Evolutionary conservation across 2,113 vertebrate species (phyloP), one percentile per base, ranked within the genome.

Genomic region (Tragelaphus strepsiceros): DNA sequence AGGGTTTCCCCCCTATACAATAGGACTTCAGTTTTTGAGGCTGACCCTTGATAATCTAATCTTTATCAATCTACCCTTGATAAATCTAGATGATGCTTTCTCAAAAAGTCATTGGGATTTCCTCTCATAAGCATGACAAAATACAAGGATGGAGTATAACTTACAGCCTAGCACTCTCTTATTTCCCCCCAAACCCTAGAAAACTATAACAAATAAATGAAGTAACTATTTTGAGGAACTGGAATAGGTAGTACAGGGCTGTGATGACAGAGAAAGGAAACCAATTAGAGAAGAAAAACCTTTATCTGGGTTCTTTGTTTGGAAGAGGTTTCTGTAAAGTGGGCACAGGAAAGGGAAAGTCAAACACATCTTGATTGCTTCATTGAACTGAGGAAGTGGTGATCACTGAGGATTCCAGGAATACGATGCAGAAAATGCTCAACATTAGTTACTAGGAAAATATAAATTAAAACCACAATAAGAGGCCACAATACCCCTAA

Each of bases 341-440:
- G 15, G 21, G 19, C 6, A 78, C 24, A 71, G 30, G 49, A 88
- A 92, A n/a, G 28, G 32, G 22, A 62, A 56, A 43, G 1, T 6
- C 17, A 43, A n/a, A 22, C 11, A 3, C 15, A 87, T 26, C 16
- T 0, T 22, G 10, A 3, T 0, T 56, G 92, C 11, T 2, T 54
- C 26, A 22, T 8, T 39, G 43, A 77, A 3, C 15, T 81, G 86
- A 64, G 51, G 16, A 77, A 59, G 30, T 21, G 12, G 26, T 7
- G 54, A 78, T 19, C 7, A 7, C 14, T 43, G 43, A 95, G 35
- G 77, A 71, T 24, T 54, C 54, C 5, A 53, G 32, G 15, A 62
- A 86, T 3, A 4, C 7, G 1, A 28, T 8, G 35, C 43, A 28
- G 22, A 85, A 67, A 35, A 56, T 39, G 56, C 6, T 49, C 12